Evolutionary conservation across 2,888 invertebrate species (phyloP).

Genomic region (Tetragonisca angustula): DNA sequence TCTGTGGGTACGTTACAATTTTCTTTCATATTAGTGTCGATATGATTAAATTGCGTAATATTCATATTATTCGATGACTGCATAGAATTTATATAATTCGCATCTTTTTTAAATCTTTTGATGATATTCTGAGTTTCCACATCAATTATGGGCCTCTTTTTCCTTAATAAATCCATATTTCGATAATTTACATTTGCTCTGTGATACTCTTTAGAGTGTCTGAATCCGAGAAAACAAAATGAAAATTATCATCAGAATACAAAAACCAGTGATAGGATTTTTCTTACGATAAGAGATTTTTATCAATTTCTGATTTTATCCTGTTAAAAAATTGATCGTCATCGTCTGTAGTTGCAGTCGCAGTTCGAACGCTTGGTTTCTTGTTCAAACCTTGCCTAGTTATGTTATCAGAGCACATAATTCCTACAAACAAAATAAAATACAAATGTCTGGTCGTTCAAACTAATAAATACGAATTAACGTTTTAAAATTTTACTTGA

Average conservation of each 20-base stretch:
- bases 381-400: slow-evolving; percentile 38
- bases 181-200: background rate
- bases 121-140: slow-evolving; percentile 53
- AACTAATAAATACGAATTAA: background rate
- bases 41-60: background rate
- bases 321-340: slow-evolving; percentile 58
- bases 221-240: slow-evolving; percentile 25
- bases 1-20: background rate
- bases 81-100: background rate
- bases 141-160: slow-evolving; percentile 42
- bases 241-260: background rate
- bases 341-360: slow-evolving; percentile 18
- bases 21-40: background rate
- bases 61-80: slow-evolving; percentile 2
- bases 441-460: background rate
- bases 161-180: slow-evolving; percentile 12
- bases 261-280: background rate
- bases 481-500: slow-evolving; percentile 36
- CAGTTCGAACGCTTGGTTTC: background rate
- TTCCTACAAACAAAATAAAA: slow-evolving; percentile 37
- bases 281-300: slow-evolving; percentile 43
- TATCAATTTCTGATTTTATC: slow-evolving; percentile 48
- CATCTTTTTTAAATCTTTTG: slow-evolving; percentile 57
- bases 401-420: slow-evolving; percentile 56
- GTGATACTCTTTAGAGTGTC: slow-evolving; percentile 41